Conservation (phyloP, 2,888 invertebrate species). For the Eudasyphora cyanicolor region DNA sequence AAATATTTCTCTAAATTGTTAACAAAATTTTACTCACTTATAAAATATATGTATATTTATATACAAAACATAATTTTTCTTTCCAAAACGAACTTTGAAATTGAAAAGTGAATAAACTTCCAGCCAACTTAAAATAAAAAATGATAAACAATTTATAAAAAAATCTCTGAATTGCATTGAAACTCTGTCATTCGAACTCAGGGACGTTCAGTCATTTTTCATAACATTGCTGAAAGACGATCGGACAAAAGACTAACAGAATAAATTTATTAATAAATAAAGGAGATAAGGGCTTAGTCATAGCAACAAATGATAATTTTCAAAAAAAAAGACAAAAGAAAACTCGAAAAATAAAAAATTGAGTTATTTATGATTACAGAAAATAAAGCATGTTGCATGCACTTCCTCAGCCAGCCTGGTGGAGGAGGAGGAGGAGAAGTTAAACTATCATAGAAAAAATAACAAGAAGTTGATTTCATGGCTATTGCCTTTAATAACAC, state of each 20-base stretch:
- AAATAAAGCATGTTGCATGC: constrained; percentile 26
- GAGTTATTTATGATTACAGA: constrained; percentile 44
- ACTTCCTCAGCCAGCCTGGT: not conserved
- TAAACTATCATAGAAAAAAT: constrained; percentile 21
- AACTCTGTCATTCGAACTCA: not conserved
- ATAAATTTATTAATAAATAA: not conserved
- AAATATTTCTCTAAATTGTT: too few species aligned
- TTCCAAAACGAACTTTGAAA: not conserved
- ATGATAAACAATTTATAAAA: not conserved
- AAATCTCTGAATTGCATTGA: not conserved
- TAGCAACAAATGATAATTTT: not conserved
- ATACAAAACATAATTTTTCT: not conserved
- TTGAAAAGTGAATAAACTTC: constrained; percentile 1
- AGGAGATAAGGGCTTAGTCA: constrained; percentile 42
- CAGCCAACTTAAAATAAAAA: not conserved
- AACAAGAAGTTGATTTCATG: constrained; percentile 8
- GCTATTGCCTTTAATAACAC: not conserved
- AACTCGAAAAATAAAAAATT: constrained; percentile 37
- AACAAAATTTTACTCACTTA: not conserved
- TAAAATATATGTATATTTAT: not conserved
- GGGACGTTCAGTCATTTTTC: not conserved
- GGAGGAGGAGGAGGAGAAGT: not conserved
- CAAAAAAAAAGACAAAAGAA: not conserved
- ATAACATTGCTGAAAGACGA: not conserved
- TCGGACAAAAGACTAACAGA: not conserved